Base-by-base conservation (phyloP, 2,888 invertebrate genomes). In the Ormyrus rosae region DNA sequence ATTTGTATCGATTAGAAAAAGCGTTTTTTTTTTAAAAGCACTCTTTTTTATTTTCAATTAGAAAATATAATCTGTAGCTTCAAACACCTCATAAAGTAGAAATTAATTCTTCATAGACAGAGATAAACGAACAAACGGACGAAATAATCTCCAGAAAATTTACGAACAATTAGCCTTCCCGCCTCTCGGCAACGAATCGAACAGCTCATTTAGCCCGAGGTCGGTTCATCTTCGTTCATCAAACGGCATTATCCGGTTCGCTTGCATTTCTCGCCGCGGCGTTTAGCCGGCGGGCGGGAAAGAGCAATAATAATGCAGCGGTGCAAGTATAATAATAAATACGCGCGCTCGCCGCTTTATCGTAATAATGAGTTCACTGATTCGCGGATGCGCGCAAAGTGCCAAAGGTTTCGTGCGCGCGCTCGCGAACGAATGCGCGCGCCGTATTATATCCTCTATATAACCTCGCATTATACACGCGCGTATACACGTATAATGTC, bases 341-440 rank as follows among this genome's bases (percentile, higher is more conserved):
- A 86, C 85, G 85, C 85, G 85, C 84, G 82, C 84, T 56, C 46
- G 51, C 80, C 76, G 83, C 86, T 87, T 88, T 87, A 88, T 88
- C 88, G 87, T 87, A 85, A 87, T 88, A 88, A 87, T 88, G 87
- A 87, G 88, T 87, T 88, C 87, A 86, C 85, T 86, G 88, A 87
- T 87, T 87, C 84, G 77, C 53, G 71, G 70, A 64, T 63, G 56
- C 65, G 53, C 70, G 64, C 58, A 67, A 67, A 75, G 75, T 75
- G 75, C 75, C 80, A 68, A 58, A 80, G 69, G 63, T 69, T 74
- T 78, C 45, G 58, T 53, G 64, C 48, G 34, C 69, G 63, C 64
- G 60, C n/a, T 56, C 51, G 63, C 56, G 75, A 67, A 60, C 75
- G 67, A 75, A 48, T 75, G 56, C 48, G 7, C 7, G 58, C 58